Conservation (phyloP, 1,140 invertebrate species). For the Drosophila neocordata region DNA sequence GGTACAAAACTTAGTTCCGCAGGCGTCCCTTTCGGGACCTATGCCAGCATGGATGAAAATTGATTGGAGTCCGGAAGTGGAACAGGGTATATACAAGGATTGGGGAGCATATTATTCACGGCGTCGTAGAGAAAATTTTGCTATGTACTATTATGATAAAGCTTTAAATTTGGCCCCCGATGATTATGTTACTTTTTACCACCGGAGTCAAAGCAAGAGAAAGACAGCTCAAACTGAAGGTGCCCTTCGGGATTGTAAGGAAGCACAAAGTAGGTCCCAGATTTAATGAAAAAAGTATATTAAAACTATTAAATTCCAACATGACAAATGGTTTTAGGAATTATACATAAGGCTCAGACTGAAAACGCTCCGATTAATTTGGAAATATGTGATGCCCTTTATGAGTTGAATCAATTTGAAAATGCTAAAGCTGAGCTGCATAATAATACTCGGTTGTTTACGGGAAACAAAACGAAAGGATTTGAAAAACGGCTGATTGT, state of each 20-base stretch:
- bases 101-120: slow-evolving; percentile 69
- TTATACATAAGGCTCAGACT: slow-evolving; percentile 1
- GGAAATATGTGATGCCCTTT: slow-evolving; percentile 65
- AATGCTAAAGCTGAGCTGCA: slow-evolving; percentile 62
- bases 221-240: slow-evolving; percentile 47
- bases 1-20: slow-evolving; percentile 2
- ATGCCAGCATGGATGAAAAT: slow-evolving; percentile 63
- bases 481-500: slow-evolving; percentile 59
- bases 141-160: slow-evolving; percentile 65
- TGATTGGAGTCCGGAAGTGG: slow-evolving; percentile 65
- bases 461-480: slow-evolving; percentile 55
- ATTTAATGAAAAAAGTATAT: neutral
- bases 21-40: slow-evolving; percentile 18
- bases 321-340: slow-evolving; percentile 11
- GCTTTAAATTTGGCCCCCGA: slow-evolving; percentile 44
- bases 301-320: neutral
- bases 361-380: slow-evolving; percentile 51
- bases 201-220: slow-evolving; percentile 59
- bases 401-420: slow-evolving; percentile 71
- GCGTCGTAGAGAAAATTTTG: slow-evolving; percentile 52
- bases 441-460: slow-evolving; percentile 58
- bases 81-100: slow-evolving; percentile 66
- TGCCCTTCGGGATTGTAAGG: slow-evolving; percentile 48
- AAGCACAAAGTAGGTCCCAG: slow-evolving; percentile 50
- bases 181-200: slow-evolving; percentile 54